Conservation (phyloP, 2,888 invertebrate genomes). For the Trichogramma evanescens region DNA sequence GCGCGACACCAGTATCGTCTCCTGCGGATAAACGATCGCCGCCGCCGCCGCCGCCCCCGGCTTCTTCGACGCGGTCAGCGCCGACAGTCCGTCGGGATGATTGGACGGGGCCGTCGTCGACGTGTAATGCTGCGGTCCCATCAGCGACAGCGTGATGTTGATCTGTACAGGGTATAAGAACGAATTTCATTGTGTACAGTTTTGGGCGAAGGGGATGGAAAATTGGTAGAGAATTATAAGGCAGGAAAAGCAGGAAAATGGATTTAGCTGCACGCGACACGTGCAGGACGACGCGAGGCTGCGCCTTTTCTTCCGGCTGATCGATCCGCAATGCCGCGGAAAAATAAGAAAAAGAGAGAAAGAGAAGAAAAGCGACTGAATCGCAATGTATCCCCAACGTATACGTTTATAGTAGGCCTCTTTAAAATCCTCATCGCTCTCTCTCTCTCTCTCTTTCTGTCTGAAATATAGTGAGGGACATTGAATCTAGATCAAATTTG, state of each 20-base stretch:
- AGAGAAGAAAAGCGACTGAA: too few relatives aligned
- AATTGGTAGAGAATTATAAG: too few relatives aligned
- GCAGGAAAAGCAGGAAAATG: too few relatives aligned
- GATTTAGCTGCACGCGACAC: too few relatives aligned
- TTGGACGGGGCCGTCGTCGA: constrained; percentile 29
- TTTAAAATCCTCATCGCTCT: background rate
- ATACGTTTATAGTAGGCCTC: too few relatives aligned
- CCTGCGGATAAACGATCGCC: constrained; percentile 30
- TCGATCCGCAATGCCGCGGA: background rate
- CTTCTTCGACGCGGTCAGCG: too few relatives aligned
- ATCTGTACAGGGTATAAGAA: constrained; percentile 26
- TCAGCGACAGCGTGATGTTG: constrained; percentile 34
- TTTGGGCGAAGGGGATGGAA: too few relatives aligned
- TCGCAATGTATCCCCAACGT: too few relatives aligned
- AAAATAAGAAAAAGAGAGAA: background rate
- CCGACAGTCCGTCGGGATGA: too few relatives aligned
- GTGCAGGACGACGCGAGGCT: too few relatives aligned
- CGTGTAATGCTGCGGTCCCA: constrained; percentile 37
- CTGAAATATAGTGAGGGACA: background rate
- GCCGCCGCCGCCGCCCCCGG: constrained; percentile 24
- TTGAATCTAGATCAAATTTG: too few relatives aligned
- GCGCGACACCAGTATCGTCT: constrained; percentile 28
- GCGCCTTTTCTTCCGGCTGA: background rate
- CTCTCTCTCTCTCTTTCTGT: background rate
- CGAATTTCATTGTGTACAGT: too few relatives aligned